Percentiles rank a stretch among this genome's conserved stretches.
Conservation (phyloP, 1,140 invertebrate genomes). For the Paralvinella palmiformis region DNA sequence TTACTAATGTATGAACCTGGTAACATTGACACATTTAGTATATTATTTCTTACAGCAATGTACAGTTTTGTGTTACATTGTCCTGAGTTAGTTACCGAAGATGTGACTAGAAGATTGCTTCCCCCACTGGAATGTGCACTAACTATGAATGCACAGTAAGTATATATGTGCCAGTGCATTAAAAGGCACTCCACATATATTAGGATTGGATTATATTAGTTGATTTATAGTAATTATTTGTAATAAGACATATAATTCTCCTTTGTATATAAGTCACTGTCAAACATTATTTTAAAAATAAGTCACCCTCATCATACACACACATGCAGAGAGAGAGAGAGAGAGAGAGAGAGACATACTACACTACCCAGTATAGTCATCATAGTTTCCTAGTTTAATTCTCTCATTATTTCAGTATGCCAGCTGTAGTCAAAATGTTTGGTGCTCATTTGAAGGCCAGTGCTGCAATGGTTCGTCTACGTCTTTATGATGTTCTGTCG, state of each 20-base stretch:
- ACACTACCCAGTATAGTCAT: background rate
- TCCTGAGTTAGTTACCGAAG: conserved; percentile 77
- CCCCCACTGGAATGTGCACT: conserved; percentile 90
- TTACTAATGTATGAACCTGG: background rate
- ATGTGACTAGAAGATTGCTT: conserved; percentile 78
- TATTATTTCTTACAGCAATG: conserved; percentile 55
- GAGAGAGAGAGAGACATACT: no score
- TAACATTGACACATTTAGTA: background rate
- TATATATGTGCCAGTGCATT: no score
- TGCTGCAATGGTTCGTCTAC: conserved; percentile 81
- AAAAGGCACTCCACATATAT: no score
- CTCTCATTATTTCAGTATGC: conserved; percentile 58
- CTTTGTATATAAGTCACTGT: no score
- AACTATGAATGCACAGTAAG: conserved; percentile 87
- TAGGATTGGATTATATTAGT: no score
- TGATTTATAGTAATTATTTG: no score
- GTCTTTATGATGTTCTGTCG: conserved; percentile 83
- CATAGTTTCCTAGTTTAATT: background rate
- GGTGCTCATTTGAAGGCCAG: conserved; percentile 89
- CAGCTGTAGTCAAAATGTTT: conserved; percentile 81
- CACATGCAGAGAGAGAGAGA: no score
- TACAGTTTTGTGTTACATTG: conserved; percentile 88
- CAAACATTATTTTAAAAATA: no score
- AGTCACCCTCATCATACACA: no score
- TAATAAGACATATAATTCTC: no score